Conservation (phyloP, 1,140 invertebrate species). For the Steinernema feltiae region DNA sequence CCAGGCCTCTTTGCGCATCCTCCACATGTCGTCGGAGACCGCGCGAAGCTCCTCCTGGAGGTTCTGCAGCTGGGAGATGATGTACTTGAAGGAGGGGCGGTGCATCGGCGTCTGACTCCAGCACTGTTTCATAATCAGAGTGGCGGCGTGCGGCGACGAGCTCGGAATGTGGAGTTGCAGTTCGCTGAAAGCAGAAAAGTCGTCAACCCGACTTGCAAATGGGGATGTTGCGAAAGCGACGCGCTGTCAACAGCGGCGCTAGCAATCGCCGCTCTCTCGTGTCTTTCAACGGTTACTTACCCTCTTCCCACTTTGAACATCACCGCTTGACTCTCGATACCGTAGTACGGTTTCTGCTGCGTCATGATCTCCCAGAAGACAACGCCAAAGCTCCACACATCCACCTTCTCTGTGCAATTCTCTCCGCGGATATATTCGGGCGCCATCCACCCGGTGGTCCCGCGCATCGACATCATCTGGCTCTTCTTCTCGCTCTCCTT, state of each 20-base stretch:
- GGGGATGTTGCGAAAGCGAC: slow-evolving; percentile 6
- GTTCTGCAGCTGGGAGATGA: slow-evolving; percentile 79
- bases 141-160: slow-evolving; percentile 73
- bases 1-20: slow-evolving; percentile 19
- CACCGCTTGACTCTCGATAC: slow-evolving; percentile 89
- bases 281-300: slow-evolving; percentile 5
- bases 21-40: slow-evolving; percentile 54
- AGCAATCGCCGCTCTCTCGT: too few species aligned
- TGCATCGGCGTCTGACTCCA: slow-evolving; percentile 84
- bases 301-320: slow-evolving; percentile 89
- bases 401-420: slow-evolving; percentile 89
- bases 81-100: slow-evolving; percentile 85
- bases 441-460: slow-evolving; percentile 95
- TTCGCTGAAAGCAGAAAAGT: slow-evolving; percentile 64
- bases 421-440: slow-evolving; percentile 95
- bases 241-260: background rate
- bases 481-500: slow-evolving; percentile 83
- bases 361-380: slow-evolving; percentile 94
- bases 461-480: slow-evolving; percentile 90
- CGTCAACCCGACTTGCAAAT: background rate
- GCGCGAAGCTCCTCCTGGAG: slow-evolving; percentile 72
- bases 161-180: slow-evolving; percentile 79
- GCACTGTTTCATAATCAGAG: slow-evolving; percentile 80
- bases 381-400: slow-evolving; percentile 94
- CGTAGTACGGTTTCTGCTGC: slow-evolving; percentile 89